Conservation (phyloP, 2,113 vertebrate genomes). For the Mesoclemmys tuberculata region DNA sequence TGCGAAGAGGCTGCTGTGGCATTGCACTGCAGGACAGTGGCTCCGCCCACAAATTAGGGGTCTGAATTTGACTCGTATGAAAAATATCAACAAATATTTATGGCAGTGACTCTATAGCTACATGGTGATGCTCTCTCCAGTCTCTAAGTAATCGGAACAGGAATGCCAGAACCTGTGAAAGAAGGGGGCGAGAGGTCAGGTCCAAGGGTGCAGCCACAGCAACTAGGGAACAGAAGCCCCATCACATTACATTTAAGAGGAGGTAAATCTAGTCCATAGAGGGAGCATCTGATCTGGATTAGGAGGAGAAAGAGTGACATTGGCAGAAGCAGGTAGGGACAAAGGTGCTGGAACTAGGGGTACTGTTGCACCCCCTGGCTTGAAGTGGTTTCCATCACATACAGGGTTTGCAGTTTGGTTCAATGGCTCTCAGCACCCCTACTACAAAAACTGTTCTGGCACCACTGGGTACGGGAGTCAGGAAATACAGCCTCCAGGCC, state of each 20-base stretch:
- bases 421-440: too few species aligned
- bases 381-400: too few species aligned
- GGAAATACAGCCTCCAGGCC: not conserved
- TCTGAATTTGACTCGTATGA: not conserved
- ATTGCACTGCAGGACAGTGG: too few species aligned
- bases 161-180: not conserved
- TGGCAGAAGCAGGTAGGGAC: not conserved
- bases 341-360: too few species aligned
- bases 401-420: too few species aligned
- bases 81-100: not conserved
- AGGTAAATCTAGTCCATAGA: too few species aligned
- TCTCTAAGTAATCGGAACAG: not conserved
- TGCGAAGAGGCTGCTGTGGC: not conserved
- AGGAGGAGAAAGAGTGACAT: not conserved
- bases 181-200: not conserved
- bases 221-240: not conserved
- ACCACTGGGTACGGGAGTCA: rapidly evolving
- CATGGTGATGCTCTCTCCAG: not conserved
- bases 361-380: too few species aligned
- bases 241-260: not conserved
- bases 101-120: not conserved
- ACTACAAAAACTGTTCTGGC: too few species aligned
- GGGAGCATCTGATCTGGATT: too few species aligned
- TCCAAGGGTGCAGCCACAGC: not conserved
- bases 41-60: not conserved